Evolutionary conservation across 2,888 invertebrate genomes (phyloP).

Genomic region (Craniophora ligustri): DNA sequence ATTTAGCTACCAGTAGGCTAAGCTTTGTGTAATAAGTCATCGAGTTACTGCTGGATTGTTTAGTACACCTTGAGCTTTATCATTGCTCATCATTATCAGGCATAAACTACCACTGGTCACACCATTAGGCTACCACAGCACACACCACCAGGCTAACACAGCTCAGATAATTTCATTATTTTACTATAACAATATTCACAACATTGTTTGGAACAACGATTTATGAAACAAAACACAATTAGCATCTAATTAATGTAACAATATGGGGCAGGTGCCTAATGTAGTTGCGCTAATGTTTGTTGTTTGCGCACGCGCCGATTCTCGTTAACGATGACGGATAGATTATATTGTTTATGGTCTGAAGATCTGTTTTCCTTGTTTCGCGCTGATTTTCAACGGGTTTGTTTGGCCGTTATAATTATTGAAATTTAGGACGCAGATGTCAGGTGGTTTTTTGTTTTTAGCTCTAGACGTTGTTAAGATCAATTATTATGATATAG

Average conservation of each 20-base stretch:
- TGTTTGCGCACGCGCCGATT: constrained; percentile 52
- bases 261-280: constrained; percentile 11
- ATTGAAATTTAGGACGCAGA: not conserved
- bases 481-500: no score
- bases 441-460: not conserved
- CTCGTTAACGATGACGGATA: constrained; percentile 61
- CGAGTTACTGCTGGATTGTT: no score
- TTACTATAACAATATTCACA: no score
- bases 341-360: constrained; percentile 52
- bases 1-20: no score
- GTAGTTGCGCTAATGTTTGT: constrained; percentile 20
- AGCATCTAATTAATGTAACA: constrained; percentile 35
- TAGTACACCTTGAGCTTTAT: no score
- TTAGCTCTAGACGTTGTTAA: no score
- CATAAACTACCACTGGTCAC: no score
- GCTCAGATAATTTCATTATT: no score
- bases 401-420: not conserved
- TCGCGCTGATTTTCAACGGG: constrained; percentile 11
- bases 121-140: no score
- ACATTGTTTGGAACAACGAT: not conserved
- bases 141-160: no score
- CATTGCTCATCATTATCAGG: no score
- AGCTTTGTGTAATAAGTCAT: no score
- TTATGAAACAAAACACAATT: constrained; percentile 24
- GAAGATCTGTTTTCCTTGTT: constrained; percentile 38